Evolutionary conservation across 2,797 vertebrate genomes (phyloP).

Genomic region (Melanotaenia maccullochi): DNA sequence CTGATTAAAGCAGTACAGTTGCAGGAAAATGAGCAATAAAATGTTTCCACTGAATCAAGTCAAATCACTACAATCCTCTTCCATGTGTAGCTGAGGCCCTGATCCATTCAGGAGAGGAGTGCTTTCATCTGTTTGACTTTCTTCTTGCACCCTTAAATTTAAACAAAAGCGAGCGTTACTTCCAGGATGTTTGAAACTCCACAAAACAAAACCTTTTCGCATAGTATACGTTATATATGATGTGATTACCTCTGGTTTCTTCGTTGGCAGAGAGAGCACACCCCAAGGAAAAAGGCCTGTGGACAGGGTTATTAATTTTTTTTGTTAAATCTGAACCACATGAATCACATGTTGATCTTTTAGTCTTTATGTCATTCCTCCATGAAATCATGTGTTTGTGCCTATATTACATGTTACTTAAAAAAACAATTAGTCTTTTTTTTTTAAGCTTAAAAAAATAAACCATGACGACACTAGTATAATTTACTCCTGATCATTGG

Average conservation of each 20-base stretch:
- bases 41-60: neutral
- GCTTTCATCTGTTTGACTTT: conserved; percentile 46
- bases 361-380: neutral
- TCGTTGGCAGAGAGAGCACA: conserved; percentile 57
- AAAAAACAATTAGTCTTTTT: neutral
- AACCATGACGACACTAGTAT: neutral
- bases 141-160: conserved; percentile 40
- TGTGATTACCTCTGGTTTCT: conserved; percentile 66
- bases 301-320: conserved; percentile 18
- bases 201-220: neutral
- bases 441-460: neutral
- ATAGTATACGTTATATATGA: neutral
- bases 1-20: neutral
- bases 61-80: conserved; percentile 10
- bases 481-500: neutral
- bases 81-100: conserved; percentile 3
- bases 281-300: conserved; percentile 74
- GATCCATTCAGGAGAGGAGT: conserved; percentile 61
- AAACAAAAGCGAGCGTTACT: conserved; percentile 34
- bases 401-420: neutral
- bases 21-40: neutral
- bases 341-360: neutral
- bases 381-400: neutral
- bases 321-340: neutral
- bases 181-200: neutral